Percentiles rank a stretch among this genome's conserved stretches.
phyloP scores from a whole-genome alignment of 2,113 vertebrate genomes.

The Lophotis ruficrista region DNA sequence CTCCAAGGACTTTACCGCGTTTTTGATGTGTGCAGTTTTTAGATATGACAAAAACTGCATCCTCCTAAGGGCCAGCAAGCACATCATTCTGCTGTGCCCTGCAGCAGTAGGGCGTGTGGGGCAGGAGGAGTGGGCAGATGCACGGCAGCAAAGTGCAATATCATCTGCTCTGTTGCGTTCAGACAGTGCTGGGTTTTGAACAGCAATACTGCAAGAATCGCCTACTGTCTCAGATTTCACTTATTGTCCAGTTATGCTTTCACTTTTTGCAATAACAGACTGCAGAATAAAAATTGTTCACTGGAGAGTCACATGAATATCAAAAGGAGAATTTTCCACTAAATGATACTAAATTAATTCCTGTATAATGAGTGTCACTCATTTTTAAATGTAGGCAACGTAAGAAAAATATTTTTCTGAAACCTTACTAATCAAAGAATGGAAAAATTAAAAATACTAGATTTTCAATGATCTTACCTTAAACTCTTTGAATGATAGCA shows the following conservation, averaged over 20 bases:
- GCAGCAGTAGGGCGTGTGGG: fast-evolving
- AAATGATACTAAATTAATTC: not conserved
- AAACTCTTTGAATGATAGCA: constrained; percentile 67
- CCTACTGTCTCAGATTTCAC: not conserved
- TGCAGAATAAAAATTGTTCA: not conserved
- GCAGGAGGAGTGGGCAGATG: not conserved
- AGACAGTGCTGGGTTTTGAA: not conserved
- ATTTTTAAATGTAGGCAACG: not conserved
- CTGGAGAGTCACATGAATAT: not conserved
- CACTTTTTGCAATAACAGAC: not conserved
- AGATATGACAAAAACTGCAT: not conserved
- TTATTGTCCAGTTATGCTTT: not conserved
- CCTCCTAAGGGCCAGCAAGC: not conserved
- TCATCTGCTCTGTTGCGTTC: not conserved
- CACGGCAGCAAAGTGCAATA: not conserved
- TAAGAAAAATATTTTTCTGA: not conserved
- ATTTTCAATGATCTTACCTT: constrained; percentile 61
- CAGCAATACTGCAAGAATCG: not conserved
- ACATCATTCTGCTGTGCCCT: not conserved
- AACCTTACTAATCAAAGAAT: not conserved
- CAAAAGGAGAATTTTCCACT: not conserved
- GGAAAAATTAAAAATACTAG: not conserved
- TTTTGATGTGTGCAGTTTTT: not conserved
- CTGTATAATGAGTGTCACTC: not conserved
- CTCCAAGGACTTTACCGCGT: not conserved